Conservation (phyloP, 30 jellyfish, hydroid and myxozoan species). For the Aurelia aurita complex sp. Pacific region DNA sequence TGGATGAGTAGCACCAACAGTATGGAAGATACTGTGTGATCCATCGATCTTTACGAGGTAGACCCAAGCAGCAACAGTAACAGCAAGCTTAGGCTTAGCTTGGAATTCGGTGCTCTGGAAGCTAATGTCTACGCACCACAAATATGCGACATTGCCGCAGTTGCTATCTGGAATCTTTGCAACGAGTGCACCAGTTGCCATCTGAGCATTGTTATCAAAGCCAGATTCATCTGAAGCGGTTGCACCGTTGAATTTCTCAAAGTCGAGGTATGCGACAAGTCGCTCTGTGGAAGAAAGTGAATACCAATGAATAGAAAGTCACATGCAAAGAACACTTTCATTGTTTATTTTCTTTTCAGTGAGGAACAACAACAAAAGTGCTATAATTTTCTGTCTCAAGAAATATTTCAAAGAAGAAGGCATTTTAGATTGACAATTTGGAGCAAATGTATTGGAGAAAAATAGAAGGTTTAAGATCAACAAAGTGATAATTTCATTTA, state of each 20-base stretch:
- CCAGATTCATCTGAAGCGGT: constrained; percentile 88
- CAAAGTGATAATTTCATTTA: neutral
- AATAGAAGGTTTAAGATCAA: neutral
- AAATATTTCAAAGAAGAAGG: no score
- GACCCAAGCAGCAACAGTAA: constrained; percentile 95
- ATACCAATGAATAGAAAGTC: neutral
- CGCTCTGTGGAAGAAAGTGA: constrained; percentile 68
- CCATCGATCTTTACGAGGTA: constrained; percentile 79
- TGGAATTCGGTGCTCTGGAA: constrained; percentile 80
- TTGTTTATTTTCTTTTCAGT: no score
- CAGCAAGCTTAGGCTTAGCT: constrained; percentile 94
- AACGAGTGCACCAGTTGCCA: constrained; percentile 84
- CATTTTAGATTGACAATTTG: neutral
- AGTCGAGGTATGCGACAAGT: constrained; percentile 83
- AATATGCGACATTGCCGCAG: constrained; percentile 97
- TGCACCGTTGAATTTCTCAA: constrained; percentile 84
- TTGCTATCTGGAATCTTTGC: constrained; percentile 86
- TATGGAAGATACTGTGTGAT: constrained; percentile 90
- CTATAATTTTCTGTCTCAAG: no score
- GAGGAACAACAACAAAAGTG: no score
- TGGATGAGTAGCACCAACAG: constrained; percentile 83
- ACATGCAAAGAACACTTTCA: no score
- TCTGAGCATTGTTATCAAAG: constrained; percentile 87
- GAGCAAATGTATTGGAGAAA: neutral
- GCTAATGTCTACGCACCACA: constrained; percentile 67